phyloP scores from a whole-genome alignment of 2,113 vertebrate genomes.

The Thamnaconus septentrionalis region DNA sequence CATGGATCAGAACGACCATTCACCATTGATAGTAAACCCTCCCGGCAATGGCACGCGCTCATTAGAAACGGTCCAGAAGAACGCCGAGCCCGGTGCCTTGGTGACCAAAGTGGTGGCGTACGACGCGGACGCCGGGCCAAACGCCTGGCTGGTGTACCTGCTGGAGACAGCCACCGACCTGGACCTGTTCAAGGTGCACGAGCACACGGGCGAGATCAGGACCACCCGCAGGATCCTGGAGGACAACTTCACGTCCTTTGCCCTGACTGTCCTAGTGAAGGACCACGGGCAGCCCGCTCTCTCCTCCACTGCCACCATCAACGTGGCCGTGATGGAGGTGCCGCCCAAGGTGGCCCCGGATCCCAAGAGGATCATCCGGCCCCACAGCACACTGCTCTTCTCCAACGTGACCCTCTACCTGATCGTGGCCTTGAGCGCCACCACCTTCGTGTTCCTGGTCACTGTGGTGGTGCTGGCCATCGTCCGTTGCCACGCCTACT shows the following conservation, averaged over 20 bases:
- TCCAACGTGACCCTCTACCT: constrained; percentile 94
- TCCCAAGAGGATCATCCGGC: constrained; percentile 82
- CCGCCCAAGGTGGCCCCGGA: constrained; percentile 88
- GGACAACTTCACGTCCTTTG: constrained; percentile 84
- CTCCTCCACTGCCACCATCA: constrained; percentile 88
- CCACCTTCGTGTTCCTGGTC: constrained; percentile 95
- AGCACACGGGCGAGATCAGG: constrained; percentile 92
- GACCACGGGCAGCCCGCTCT: constrained; percentile 89
- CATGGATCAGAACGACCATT: constrained; percentile 91
- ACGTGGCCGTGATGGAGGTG: constrained; percentile 89
- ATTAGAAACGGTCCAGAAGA: constrained; percentile 88
- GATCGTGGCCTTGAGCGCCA: constrained; percentile 91
- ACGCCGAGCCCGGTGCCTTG: constrained; percentile 86
- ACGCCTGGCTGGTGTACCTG: constrained; percentile 90
- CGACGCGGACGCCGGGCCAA: constrained; percentile 94
- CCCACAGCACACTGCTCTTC: constrained; percentile 79
- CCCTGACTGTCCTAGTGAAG: constrained; percentile 86
- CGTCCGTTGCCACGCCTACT: constrained; percentile 88
- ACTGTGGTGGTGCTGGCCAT: constrained; percentile 88
- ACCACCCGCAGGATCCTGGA: constrained; percentile 91
- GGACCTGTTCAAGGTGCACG: constrained; percentile 90
- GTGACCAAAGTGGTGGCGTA: constrained; percentile 96
- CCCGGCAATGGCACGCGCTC: constrained; percentile 86
- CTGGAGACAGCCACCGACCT: constrained; percentile 85
- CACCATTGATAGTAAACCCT: constrained; percentile 89